Percentiles rank a stretch among this genome's conserved stretches.
phyloP scores from a whole-genome alignment of 2,797 vertebrate species.

The Danio choprae region DNA sequence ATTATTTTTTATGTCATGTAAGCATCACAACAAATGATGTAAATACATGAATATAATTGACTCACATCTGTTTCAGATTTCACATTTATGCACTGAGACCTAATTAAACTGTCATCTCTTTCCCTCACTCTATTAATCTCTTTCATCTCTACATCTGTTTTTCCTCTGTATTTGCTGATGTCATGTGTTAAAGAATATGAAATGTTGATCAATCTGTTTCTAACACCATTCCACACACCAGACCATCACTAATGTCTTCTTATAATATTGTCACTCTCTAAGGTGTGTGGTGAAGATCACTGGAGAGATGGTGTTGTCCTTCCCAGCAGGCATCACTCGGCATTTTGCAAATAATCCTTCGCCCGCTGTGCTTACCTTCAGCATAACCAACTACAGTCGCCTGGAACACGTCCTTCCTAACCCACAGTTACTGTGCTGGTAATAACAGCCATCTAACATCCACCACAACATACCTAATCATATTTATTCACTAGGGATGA shows the following conservation, averaged over 20 bases:
- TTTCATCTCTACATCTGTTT: neutral
- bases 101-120: neutral
- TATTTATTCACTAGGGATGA: neutral
- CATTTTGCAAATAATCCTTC: constrained; percentile 97
- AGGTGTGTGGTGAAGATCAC: constrained; percentile 98
- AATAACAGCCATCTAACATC: constrained; percentile 64
- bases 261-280: constrained; percentile 49
- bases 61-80: neutral
- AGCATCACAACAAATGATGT: neutral
- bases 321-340: constrained; percentile 96
- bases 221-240: constrained; percentile 10
- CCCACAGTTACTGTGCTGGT: constrained; percentile 99
- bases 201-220: constrained; percentile 7
- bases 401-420: constrained; percentile 99
- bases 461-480: constrained; percentile 45
- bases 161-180: neutral
- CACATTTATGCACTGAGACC: neutral
- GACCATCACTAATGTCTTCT: neutral
- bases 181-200: neutral
- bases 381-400: constrained; percentile 95
- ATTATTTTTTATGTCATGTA: neutral
- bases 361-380: constrained; percentile 94
- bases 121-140: neutral
- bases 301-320: constrained; percentile 98
- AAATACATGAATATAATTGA: neutral